Conservation (phyloP, 2,888 invertebrate genomes). For the Cerceris rybyensis region DNA sequence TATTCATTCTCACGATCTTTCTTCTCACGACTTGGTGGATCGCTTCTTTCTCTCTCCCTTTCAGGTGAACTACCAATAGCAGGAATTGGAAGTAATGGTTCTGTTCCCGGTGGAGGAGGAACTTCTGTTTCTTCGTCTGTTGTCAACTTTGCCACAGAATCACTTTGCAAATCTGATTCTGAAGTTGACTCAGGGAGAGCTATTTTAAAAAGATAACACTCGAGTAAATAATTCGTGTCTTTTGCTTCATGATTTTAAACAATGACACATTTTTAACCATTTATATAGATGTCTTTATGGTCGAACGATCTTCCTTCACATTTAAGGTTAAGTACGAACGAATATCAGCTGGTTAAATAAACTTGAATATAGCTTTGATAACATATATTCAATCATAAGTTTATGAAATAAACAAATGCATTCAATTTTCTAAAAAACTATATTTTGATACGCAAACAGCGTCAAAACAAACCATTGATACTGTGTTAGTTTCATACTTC, state of each 20-base stretch:
- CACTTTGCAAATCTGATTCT: constrained; percentile 70
- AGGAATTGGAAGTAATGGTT: constrained; percentile 78
- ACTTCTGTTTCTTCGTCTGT: constrained; percentile 78
- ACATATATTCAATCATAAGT: constrained; percentile 6
- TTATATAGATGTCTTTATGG: background rate
- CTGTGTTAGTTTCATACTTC: constrained; percentile 36
- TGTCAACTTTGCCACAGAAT: constrained; percentile 69
- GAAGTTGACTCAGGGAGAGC: constrained; percentile 68
- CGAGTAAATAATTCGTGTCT: background rate
- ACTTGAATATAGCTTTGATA: constrained; percentile 3
- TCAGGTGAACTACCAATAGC: constrained; percentile 70
- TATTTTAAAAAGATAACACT: constrained; percentile 39
- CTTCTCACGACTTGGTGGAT: constrained; percentile 64
- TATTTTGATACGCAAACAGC: constrained; percentile 1
- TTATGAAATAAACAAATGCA: constrained; percentile 1
- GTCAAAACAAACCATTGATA: constrained; percentile 21
- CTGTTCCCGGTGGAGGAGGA: constrained; percentile 79
- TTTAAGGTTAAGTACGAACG: constrained; percentile 55
- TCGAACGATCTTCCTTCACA: background rate
- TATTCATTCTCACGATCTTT: constrained; percentile 74
- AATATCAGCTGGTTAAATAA: constrained; percentile 35
- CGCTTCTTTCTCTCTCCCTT: constrained; percentile 62
- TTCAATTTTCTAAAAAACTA: background rate
- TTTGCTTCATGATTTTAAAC: background rate
- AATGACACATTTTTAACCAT: background rate